Percentiles rank a stretch among this genome's conserved stretches.
phyloP scores from a whole-genome alignment of 2,888 invertebrate species.

The Sericinus montela region DNA sequence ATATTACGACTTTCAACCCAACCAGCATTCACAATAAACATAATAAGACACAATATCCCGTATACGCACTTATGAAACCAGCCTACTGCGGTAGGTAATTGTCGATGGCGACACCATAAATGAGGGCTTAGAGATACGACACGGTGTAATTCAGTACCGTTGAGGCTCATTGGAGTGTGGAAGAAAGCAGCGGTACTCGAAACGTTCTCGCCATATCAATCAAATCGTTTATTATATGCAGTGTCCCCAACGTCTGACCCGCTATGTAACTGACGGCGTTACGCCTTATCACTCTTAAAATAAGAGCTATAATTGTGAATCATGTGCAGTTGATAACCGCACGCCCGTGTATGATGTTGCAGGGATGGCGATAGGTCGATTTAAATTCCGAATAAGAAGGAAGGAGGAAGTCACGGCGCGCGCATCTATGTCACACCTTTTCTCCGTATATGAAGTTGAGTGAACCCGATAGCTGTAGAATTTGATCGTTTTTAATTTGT shows the following conservation, averaged over 20 bases:
- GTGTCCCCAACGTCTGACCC: slow-evolving; percentile 31
- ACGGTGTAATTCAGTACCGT: slow-evolving; percentile 74
- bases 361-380: slow-evolving; percentile 68
- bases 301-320: slow-evolving; percentile 42
- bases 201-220: slow-evolving; percentile 73
- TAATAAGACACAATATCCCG: slow-evolving; percentile 15
- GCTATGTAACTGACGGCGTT: slow-evolving; percentile 14
- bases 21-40: slow-evolving; percentile 21
- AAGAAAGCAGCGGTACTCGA: slow-evolving; percentile 69
- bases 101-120: slow-evolving; percentile 67
- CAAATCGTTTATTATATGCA: slow-evolving; percentile 67
- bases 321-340: slow-evolving; percentile 23
- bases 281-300: slow-evolving; percentile 36
- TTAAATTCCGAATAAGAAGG: slow-evolving; percentile 77
- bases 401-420: slow-evolving; percentile 75
- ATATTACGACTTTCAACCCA: slow-evolving; percentile 18
- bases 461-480: slow-evolving; percentile 50
- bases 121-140: slow-evolving; percentile 63
- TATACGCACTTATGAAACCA: slow-evolving; percentile 23
- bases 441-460: slow-evolving; percentile 72
- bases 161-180: slow-evolving; percentile 66
- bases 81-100: slow-evolving; percentile 42
- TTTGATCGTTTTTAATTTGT: slow-evolving; percentile 32
- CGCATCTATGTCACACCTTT: slow-evolving; percentile 74
- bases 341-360: slow-evolving; percentile 30